Evolutionary conservation across 2,113 vertebrate genomes (phyloP).

Genomic region (Odontesthes bonariensis): DNA sequence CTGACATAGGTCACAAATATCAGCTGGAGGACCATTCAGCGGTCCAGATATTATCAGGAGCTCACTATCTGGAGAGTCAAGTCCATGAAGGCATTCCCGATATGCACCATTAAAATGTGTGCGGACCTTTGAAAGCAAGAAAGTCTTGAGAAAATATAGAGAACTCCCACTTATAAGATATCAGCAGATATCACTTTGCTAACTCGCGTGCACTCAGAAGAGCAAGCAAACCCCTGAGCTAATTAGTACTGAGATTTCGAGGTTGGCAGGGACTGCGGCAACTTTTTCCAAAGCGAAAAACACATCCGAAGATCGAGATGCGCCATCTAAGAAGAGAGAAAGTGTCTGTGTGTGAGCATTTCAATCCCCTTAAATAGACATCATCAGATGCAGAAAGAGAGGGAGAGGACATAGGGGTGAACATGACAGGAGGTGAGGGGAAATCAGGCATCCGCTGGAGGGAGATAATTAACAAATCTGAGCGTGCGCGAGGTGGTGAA

Average conservation of each 20-base stretch:
- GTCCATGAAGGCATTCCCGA: not conserved
- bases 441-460: slow-evolving; percentile 35
- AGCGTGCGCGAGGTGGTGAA: not conserved
- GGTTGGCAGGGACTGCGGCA: slow-evolving; percentile 25
- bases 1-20: no score
- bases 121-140: not conserved
- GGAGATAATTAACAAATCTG: slow-evolving; percentile 37
- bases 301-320: not conserved
- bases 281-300: slow-evolving; percentile 14
- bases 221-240: slow-evolving; percentile 33
- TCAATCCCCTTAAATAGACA: slow-evolving; percentile 27
- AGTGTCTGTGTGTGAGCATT: slow-evolving; percentile 3
- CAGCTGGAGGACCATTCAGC: no score
- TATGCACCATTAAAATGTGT: not conserved
- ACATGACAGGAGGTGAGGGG: slow-evolving; percentile 24
- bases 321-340: not conserved
- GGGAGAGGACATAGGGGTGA: slow-evolving; percentile 33
- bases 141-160: not conserved
- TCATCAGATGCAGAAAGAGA: slow-evolving; percentile 18
- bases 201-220: not conserved
- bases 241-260: slow-evolving; percentile 18
- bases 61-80: no score
- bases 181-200: slow-evolving; percentile 10
- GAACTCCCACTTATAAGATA: slow-evolving; percentile 14
- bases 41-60: no score